A percentile compares a stretch with the other conserved stretches of the same genome.
Evolutionary conservation across 2,113 vertebrate genomes (phyloP).

Genomic region (Psilopsiagon aymara): DNA sequence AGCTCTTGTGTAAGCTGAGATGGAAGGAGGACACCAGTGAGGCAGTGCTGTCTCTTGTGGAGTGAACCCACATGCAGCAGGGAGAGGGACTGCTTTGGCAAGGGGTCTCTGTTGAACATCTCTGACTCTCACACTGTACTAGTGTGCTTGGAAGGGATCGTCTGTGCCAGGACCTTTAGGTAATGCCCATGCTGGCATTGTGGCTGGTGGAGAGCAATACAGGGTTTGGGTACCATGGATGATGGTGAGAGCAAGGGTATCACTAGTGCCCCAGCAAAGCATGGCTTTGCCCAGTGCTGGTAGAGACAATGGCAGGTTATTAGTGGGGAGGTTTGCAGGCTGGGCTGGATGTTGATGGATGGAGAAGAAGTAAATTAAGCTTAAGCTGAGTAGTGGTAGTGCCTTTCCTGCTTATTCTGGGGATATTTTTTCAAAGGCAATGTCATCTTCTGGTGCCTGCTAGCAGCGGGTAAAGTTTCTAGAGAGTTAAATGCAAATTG

Average conservation of each 20-base stretch:
- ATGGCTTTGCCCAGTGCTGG: neutral
- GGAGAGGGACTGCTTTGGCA: neutral
- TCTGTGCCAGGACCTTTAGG: neutral
- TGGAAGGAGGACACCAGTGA: neutral
- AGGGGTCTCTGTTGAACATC: neutral
- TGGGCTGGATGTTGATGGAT: neutral
- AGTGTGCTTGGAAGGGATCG: neutral
- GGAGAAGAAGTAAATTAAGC: neutral
- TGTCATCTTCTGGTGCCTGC: neutral
- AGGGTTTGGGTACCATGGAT: neutral
- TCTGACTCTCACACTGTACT: neutral
- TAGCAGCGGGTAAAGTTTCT: neutral
- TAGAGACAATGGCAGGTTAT: neutral
- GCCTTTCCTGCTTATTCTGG: neutral
- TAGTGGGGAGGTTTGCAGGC: neutral
- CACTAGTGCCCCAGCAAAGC: neutral
- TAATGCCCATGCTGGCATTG: no score
- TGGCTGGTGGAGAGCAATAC: fast-evolving
- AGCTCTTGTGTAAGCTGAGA: neutral
- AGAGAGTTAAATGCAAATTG: neutral
- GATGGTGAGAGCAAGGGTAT: neutral
- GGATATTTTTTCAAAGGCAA: neutral
- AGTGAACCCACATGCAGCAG: fast-evolving
- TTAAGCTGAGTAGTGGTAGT: neutral
- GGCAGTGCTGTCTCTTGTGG: neutral